phyloP scores from a whole-genome alignment of 2,888 invertebrate genomes.

The Invenusta paracnida region DNA sequence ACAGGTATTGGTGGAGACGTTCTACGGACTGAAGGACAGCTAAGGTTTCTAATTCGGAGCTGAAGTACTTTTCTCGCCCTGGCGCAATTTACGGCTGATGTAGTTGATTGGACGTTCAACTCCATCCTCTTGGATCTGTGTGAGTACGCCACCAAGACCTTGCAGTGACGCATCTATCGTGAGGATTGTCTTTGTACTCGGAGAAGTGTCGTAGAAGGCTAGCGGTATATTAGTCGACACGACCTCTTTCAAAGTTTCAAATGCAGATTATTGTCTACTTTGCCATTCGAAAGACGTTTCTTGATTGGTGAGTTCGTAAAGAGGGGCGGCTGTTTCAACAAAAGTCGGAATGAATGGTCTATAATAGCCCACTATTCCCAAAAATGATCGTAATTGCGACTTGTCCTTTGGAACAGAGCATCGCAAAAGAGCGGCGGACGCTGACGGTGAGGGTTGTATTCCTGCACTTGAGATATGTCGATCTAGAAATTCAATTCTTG shows the following conservation, averaged over 20 bases:
- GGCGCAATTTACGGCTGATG: conserved; percentile 20
- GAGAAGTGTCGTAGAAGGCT: conserved; percentile 6
- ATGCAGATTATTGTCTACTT: conserved; percentile 15
- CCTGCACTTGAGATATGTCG: conserved; percentile 25
- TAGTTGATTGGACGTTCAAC: conserved; percentile 27
- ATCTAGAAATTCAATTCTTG: conserved; percentile 24
- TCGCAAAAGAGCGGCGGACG: conserved; percentile 16
- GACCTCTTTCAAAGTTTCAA: conserved; percentile 26
- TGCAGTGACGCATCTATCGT: conserved; percentile 27
- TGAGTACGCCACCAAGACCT: conserved; percentile 25
- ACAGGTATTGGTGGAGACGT: conserved; percentile 24
- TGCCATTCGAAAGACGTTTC: conserved; percentile 4
- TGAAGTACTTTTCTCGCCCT: conserved; percentile 19
- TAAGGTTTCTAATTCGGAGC: conserved; percentile 28
- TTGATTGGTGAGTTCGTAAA: conserved; percentile 4
- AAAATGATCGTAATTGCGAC: conserved; percentile 23
- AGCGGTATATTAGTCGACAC: background rate
- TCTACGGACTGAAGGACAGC: conserved; percentile 17
- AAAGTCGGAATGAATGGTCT: conserved; percentile 21
- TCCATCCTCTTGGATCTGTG: conserved; percentile 18
- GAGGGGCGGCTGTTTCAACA: background rate
- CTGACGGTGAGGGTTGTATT: conserved; percentile 23
- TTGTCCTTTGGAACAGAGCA: conserved; percentile 21
- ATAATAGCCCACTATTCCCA: conserved; percentile 32
- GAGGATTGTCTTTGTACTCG: conserved; percentile 30